phyloP scores from a whole-genome alignment of 1,140 invertebrate species.

The Oedothorax gibbosus region DNA sequence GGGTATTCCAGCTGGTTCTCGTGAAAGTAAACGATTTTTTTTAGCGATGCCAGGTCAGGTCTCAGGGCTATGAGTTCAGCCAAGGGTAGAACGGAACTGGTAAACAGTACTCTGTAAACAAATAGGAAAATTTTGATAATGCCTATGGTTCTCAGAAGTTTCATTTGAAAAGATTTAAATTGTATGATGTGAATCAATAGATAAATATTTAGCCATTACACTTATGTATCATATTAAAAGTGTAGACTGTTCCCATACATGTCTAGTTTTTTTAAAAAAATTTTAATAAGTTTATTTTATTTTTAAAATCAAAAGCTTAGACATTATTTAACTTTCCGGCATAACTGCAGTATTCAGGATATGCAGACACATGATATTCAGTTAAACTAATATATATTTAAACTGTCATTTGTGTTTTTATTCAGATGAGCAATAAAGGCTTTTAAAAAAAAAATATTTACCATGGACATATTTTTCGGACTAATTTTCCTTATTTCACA shows the following conservation, averaged over 20 bases:
- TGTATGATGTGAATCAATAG: background rate
- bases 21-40: conserved; percentile 83
- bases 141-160: background rate
- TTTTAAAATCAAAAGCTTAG: background rate
- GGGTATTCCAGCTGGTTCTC: conserved; percentile 85
- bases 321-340: too few relatives aligned
- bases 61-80: conserved; percentile 78
- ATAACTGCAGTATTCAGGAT: too few relatives aligned
- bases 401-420: too few relatives aligned
- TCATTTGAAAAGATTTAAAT: background rate
- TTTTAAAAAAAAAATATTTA: too few relatives aligned
- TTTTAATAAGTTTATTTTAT: background rate
- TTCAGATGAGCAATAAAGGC: too few relatives aligned
- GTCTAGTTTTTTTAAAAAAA: background rate
- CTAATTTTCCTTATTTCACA: too few relatives aligned
- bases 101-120: conserved; percentile 73
- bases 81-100: conserved; percentile 80
- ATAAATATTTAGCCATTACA: background rate
- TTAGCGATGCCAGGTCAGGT: conserved; percentile 73
- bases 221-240: background rate
- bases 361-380: too few relatives aligned
- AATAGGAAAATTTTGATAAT: background rate
- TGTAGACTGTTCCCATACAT: background rate
- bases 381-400: too few relatives aligned
- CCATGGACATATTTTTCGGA: too few relatives aligned